A percentile compares a stretch with the other conserved stretches of the same genome.
These are phyloP conservation scores for Neelides sp. DNA, from an alignment of 1,140 invertebrate species.

Conservation along the genomic window DNA sequence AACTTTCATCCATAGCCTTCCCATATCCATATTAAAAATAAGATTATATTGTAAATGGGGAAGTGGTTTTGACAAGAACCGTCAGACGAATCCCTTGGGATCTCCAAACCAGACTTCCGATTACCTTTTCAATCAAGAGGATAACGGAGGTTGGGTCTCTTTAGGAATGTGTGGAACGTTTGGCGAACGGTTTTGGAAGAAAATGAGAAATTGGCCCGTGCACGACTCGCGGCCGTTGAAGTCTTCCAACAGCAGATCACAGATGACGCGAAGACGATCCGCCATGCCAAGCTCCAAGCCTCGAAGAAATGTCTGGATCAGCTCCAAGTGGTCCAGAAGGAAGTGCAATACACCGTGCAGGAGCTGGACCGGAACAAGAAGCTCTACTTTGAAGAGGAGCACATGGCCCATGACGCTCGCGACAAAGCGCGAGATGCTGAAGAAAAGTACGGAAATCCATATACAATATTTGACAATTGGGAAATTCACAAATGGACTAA, in stretches of 20 bases:
- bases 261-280: constrained; percentile 75
- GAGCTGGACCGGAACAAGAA: constrained; percentile 92
- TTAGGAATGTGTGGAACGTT: constrained; percentile 90
- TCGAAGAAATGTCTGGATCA: constrained; percentile 80
- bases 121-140: no score
- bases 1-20: no score
- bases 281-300: constrained; percentile 67
- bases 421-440: constrained; percentile 91
- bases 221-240: constrained; percentile 77
- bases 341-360: constrained; percentile 68
- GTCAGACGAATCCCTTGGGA: no score
- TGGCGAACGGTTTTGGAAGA: constrained; percentile 90
- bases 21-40: no score
- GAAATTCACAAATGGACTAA: background rate
- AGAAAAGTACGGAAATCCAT: constrained; percentile 86
- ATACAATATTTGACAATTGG: constrained; percentile 2
- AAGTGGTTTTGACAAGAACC: no score
- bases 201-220: constrained; percentile 82
- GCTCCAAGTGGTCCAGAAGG: constrained; percentile 74
- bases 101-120: no score
- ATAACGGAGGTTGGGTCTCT: no score
- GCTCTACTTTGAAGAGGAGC: constrained; percentile 87
- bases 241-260: constrained; percentile 87
- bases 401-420: constrained; percentile 82
- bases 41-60: no score